Conservation (phyloP, 64 coral and sea anemone species). For the Orbicella faveolata region DNA sequence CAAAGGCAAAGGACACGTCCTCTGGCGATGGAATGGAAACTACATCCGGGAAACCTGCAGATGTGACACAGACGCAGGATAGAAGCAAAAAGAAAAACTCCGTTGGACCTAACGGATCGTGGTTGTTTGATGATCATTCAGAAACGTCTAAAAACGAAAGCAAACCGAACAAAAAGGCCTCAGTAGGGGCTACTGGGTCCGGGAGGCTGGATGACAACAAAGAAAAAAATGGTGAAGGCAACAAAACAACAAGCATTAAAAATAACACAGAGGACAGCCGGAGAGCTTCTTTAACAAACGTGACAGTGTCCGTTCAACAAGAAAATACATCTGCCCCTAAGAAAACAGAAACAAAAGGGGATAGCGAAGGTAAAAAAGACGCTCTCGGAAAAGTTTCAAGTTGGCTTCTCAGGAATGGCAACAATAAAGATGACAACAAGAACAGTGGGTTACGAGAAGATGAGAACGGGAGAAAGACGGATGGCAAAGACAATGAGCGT, state of each 20-base stretch:
- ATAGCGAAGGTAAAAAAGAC: background rate
- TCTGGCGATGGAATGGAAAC: background rate
- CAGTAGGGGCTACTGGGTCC: background rate
- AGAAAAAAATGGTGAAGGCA: background rate
- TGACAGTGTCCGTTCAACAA: background rate
- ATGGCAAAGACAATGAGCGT: background rate
- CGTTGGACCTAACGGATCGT: background rate
- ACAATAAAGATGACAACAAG: background rate
- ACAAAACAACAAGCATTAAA: background rate
- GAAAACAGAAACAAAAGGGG: background rate
- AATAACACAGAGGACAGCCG: background rate
- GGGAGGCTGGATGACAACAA: background rate
- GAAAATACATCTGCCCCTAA: background rate
- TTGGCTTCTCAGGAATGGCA: background rate
- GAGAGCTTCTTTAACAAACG: slow-evolving; percentile 10
- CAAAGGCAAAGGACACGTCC: background rate
- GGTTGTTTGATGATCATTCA: background rate
- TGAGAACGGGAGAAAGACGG: background rate
- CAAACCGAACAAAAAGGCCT: background rate
- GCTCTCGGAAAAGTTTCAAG: slow-evolving; percentile 16
- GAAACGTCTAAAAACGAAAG: background rate
- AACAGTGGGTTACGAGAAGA: background rate
- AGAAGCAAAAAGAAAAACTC: slow-evolving; percentile 15
- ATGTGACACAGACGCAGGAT: background rate
- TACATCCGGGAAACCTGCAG: background rate